Base-by-base conservation (phyloP, 1,140 invertebrate genomes). In the Drosophila yakuba region DNA sequence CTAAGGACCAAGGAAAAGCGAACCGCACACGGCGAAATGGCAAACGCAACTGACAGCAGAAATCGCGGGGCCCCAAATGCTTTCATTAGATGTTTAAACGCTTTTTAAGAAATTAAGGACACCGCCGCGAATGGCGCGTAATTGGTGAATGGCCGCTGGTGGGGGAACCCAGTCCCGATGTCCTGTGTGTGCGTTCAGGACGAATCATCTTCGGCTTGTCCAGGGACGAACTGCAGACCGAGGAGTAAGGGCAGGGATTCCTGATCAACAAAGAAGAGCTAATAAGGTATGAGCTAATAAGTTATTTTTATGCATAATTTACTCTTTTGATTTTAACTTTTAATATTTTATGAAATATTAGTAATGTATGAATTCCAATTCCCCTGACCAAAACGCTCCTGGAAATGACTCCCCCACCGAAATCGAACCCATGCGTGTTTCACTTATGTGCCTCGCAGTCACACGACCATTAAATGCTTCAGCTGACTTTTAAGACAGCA, bases 31-130 rank as follows among this genome's bases (percentile, higher is more conserved):
- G 48, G 59, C 62, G 47, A 74, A 89, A 72, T 68, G 73, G 78
- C 79, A 90, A 91, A 80, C 66, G 78, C 80, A 80, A 91, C 84
- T 89, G 66, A 80, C 77, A 75, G 76, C 62, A 36, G 67, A 68
- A 88, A 58, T 83, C 76, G 77, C 74, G 55, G 68, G 61, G 55
- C 41, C 41, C 61, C 61, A 88, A 86, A 78, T 60, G 82, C 84
- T 89, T 88, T 84, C 84, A 88, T 88, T 88, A 88, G 76, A 89
- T 78, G 84, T 84, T 88, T 88, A 88, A 88, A 88, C 80, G 84
- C 84, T 89, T 88, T 88, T 83, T 88, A 88, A 78, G 84, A 88
- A 89, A 88, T 88, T 88, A 88, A 88, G 84, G 80, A 89, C 84
- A 89, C 78, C 73, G 73, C 77, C 47, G 77, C 72, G 77, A 77